These are phyloP conservation scores for Drosophila pseudotalamancana DNA, from an alignment of 2,888 invertebrate species.

Conservation along the genomic window DNA sequence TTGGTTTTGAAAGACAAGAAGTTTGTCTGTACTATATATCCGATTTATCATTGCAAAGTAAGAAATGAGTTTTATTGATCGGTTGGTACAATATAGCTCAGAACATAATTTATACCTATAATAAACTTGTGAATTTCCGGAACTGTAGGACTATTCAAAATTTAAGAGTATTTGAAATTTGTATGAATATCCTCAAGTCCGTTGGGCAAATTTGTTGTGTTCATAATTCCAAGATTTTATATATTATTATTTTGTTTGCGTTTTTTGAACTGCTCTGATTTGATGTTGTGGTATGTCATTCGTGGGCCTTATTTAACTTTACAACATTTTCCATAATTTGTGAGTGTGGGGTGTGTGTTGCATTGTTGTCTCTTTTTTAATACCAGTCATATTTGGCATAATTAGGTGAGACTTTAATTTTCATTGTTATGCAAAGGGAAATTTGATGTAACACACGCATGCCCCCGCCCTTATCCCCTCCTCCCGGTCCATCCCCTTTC, in stretches of 20 bases:
- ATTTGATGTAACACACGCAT: conserved; percentile 42
- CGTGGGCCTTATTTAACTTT: conserved; percentile 44
- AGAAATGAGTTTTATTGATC: too few relatives aligned
- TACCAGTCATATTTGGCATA: conserved; percentile 49
- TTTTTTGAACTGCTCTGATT: conserved; percentile 11
- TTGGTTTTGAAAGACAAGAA: too few relatives aligned
- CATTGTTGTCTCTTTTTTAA: conserved; percentile 19
- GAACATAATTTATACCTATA: too few relatives aligned
- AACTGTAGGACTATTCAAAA: too few relatives aligned
- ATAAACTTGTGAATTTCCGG: too few relatives aligned
- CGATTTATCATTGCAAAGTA: too few relatives aligned
- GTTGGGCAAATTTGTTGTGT: neutral
- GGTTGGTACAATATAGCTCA: too few relatives aligned
- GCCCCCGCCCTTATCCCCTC: too few relatives aligned
- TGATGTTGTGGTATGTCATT: conserved; percentile 29
- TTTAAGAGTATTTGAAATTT: neutral
- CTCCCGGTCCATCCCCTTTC: neutral
- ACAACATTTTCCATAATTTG: conserved; percentile 54
- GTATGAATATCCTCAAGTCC: neutral
- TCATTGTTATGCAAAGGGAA: conserved; percentile 55
- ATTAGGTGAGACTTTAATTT: conserved; percentile 47
- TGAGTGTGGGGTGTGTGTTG: conserved; percentile 5
- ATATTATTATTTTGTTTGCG: conserved; percentile 3
- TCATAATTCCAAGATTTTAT: neutral
- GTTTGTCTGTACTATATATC: too few relatives aligned